These are phyloP conservation scores for Poeciliopsis prolifica DNA, from an alignment of 2,113 vertebrate species.

Conservation along the genomic window DNA sequence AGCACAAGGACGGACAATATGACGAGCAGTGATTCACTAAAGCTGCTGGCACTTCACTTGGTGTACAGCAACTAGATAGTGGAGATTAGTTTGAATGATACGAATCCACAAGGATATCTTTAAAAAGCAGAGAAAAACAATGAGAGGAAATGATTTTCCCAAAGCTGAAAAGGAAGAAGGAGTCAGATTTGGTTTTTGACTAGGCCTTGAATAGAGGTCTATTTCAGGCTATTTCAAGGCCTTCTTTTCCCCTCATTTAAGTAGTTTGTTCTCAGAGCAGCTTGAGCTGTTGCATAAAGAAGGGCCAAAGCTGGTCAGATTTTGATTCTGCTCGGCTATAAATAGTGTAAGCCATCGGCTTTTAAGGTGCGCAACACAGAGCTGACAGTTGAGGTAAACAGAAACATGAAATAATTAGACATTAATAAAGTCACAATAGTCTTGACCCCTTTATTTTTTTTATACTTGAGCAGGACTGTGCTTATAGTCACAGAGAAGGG, in stretches of 20 bases:
- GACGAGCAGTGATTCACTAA: constrained; percentile 45
- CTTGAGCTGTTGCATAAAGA: constrained; percentile 58
- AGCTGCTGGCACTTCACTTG: constrained; percentile 42
- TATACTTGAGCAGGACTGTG: constrained; percentile 16
- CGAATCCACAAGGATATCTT: constrained; percentile 8
- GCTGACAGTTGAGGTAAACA: constrained; percentile 56
- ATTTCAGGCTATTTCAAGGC: constrained; percentile 52
- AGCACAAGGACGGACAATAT: constrained; percentile 51
- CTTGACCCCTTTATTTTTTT: background rate
- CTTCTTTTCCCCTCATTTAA: constrained; percentile 59
- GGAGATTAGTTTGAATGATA: constrained; percentile 47
- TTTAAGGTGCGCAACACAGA: constrained; percentile 65
- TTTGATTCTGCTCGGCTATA: constrained; percentile 69
- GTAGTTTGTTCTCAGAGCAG: constrained; percentile 64
- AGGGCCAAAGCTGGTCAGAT: constrained; percentile 66
- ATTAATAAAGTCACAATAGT: constrained; percentile 18
- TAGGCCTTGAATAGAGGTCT: constrained; percentile 55
- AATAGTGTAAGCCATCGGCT: constrained; percentile 67
- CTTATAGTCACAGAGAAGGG: background rate
- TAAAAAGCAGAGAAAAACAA: constrained; percentile 48
- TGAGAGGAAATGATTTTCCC: constrained; percentile 53
- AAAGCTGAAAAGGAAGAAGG: constrained; percentile 49
- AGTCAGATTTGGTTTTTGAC: constrained; percentile 46
- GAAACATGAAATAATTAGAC: background rate
- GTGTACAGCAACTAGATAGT: constrained; percentile 49